Evolutionary conservation across 2,113 vertebrate species (phyloP).

Genomic region (Sylvilagus bachmani): DNA sequence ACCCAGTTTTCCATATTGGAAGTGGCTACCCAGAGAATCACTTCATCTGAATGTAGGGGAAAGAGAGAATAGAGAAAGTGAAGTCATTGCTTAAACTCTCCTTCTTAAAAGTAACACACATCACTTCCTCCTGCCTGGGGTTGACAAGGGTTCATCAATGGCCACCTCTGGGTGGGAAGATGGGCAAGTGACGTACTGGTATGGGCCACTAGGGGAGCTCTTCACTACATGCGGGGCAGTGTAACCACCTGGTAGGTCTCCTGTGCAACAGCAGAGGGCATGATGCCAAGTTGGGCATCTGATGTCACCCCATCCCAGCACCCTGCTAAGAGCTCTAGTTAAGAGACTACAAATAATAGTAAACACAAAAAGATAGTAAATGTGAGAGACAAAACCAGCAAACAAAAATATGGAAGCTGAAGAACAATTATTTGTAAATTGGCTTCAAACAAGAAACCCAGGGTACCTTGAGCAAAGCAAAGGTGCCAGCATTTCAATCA

Average conservation of each 20-base stretch:
- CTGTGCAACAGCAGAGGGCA: rapidly evolving
- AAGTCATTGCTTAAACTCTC: not conserved
- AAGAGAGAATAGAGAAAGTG: not conserved
- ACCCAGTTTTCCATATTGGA: not conserved
- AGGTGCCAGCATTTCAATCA: not conserved
- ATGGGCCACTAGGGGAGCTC: not conserved
- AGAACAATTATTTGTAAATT: not conserved
- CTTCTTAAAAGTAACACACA: rapidly evolving
- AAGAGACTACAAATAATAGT: not conserved
- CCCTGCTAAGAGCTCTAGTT: not conserved
- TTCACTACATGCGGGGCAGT: not conserved
- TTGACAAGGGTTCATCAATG: rapidly evolving
- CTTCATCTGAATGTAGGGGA: not conserved
- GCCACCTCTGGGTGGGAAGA: not conserved
- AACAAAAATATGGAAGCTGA: not conserved
- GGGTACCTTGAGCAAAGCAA: not conserved
- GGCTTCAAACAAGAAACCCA: not conserved
- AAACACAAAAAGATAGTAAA: not conserved
- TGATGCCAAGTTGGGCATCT: not conserved
- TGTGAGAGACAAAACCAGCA: not conserved
- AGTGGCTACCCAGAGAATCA: not conserved
- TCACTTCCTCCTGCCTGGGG: not conserved
- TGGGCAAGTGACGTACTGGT: not conserved
- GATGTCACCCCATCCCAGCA: not conserved
- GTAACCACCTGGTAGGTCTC: no score